phyloP scores from a whole-genome alignment of 2,888 invertebrate genomes.

The Apamea monoglypha region DNA sequence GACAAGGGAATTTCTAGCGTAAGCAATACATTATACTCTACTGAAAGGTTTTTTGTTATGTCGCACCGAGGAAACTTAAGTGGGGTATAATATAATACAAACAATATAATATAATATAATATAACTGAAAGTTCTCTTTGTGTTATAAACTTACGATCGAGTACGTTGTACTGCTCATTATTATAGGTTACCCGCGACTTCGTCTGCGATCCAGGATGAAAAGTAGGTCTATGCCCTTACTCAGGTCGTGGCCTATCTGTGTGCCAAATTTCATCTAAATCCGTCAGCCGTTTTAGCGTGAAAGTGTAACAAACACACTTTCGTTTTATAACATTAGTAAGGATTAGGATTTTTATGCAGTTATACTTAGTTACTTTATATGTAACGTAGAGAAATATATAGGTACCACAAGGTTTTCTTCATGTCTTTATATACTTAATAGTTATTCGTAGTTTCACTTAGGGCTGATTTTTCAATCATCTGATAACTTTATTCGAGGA shows the following conservation, averaged over 20 bases:
- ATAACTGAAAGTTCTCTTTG: background rate
- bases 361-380: background rate
- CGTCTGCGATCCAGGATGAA: background rate
- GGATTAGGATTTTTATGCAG: background rate
- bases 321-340: background rate
- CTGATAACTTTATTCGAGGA: too few species aligned
- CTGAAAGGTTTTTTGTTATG: slow-evolving; percentile 34
- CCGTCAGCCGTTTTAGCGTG: background rate
- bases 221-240: background rate
- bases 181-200: background rate
- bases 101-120: background rate
- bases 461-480: too few species aligned
- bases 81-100: slow-evolving; percentile 6
- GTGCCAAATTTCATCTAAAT: background rate
- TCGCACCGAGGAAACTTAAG: slow-evolving; percentile 10
- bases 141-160: background rate
- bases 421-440: background rate
- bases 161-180: background rate
- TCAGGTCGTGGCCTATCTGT: background rate
- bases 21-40: slow-evolving; percentile 21
- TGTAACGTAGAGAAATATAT: background rate
- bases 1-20: slow-evolving; percentile 33
- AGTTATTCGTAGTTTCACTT: background rate
- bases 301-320: background rate
- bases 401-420: background rate